Base-by-base conservation (phyloP, 2,888 invertebrate genomes). In the Vandiemenella viatica region DNA sequence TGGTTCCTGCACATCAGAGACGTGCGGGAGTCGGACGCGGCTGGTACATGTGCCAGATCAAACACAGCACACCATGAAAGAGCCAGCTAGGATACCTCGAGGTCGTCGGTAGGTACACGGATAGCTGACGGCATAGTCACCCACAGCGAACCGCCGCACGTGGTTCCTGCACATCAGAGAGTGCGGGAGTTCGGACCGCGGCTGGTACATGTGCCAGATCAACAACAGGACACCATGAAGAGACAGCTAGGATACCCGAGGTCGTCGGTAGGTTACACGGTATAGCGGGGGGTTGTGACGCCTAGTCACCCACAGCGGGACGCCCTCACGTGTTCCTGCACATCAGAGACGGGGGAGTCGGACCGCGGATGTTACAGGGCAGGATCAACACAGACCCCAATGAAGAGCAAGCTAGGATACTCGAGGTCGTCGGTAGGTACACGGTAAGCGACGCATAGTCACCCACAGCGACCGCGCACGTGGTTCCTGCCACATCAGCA, bases 21-120 rank as follows among this genome's bases (percentile, higher is more conserved):
- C 62, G 83, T 90, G 2, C 73, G 81, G 48, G 85, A 88, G 63
- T 77, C 82, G 0, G 91, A 91, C 77, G 82, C 57, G 87, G 90
- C 46, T 88, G 85, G 80, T 91, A 90, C 70, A 89, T 89, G 89
- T 91, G 90, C 63, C 89, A 89, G 73, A 88, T 90, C 57, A 90
- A n/a, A n/a, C n/a, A 90, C 65, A 90, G 89, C 0, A 87, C 88
- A 63, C 91, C 91, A 0, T 90, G 90, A 90, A 88, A 88, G 63
- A 86, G 84, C 62, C 89, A 90, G 68, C 77, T 83, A 53, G 88
- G 89, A 37, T 87, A 84, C 63, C 69, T 91, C 53, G 83, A 89
- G 62, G 87, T 91, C 51, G 88, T 89, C 32, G 89, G 90, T 90
- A 65, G 79, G 83, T 73, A 17, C n/a, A n/a, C n/a, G n/a, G n/a